phyloP scores from a whole-genome alignment of 1,140 invertebrate species.

The Anoplolepis gracilipes region DNA sequence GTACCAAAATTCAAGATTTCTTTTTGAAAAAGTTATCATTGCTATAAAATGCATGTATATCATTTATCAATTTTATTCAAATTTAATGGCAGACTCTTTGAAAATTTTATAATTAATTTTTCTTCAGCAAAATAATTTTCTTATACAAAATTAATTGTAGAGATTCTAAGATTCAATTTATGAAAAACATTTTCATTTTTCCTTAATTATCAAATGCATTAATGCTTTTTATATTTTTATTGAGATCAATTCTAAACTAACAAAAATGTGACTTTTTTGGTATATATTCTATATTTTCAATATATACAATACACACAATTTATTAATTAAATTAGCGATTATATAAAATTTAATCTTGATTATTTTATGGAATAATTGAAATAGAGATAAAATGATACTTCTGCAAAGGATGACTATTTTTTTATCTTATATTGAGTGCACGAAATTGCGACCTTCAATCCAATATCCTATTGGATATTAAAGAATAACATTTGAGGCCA shows the following conservation, averaged over 20 bases:
- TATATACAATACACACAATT: conserved; percentile 71
- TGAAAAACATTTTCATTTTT: neutral
- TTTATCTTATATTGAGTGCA: conserved; percentile 50
- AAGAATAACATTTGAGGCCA: conserved; percentile 74
- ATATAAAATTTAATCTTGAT: conserved; percentile 77
- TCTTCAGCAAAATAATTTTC: neutral
- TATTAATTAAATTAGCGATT: conserved; percentile 77
- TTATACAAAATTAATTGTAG: neutral
- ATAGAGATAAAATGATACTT: conserved; percentile 22
- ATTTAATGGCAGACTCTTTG: neutral
- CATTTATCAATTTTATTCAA: neutral
- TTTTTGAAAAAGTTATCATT: neutral
- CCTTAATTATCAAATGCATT: neutral
- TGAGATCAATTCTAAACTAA: neutral
- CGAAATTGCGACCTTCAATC: conserved; percentile 9
- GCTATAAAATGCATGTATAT: neutral
- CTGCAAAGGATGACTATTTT: conserved; percentile 44
- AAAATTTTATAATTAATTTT: neutral
- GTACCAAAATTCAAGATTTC: neutral
- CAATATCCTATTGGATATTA: conserved; percentile 75
- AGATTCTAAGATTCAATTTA: no score
- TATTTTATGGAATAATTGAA: conserved; percentile 61
- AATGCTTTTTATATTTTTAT: neutral
- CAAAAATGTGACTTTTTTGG: neutral
- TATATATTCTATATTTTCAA: neutral